These are phyloP conservation scores for Chymomyza amoena DNA, from an alignment of 2,888 invertebrate species.

Conservation along the genomic window DNA sequence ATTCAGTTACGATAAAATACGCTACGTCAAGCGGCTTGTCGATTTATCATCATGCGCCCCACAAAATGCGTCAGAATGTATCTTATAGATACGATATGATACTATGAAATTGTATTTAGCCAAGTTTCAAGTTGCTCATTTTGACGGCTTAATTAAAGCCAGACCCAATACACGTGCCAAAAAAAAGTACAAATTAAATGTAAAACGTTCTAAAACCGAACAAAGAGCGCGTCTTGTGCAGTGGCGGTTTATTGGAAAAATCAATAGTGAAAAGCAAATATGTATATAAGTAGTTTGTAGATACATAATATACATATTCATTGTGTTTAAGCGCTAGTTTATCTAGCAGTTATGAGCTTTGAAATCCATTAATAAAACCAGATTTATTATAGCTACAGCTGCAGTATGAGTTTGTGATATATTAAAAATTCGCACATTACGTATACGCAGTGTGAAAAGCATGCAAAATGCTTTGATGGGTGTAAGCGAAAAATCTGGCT, in stretches of 20 bases:
- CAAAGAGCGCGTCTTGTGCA: too few species aligned
- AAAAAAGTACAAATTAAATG: background rate
- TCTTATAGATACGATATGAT: background rate
- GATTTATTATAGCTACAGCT: background rate
- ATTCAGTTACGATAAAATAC: background rate
- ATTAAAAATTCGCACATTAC: slow-evolving; percentile 25
- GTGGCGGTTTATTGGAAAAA: background rate
- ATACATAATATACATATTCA: background rate
- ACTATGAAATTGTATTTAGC: background rate
- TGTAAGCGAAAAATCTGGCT: slow-evolving; percentile 45
- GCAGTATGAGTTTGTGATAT: background rate
- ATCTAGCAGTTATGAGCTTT: background rate
- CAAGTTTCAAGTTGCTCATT: background rate
- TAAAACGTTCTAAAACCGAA: background rate
- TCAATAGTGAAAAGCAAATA: background rate
- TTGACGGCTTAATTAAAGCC: background rate
- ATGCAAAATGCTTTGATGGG: slow-evolving; percentile 52
- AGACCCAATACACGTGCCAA: background rate
- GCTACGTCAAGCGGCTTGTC: background rate
- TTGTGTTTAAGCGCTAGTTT: background rate
- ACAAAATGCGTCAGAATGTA: background rate
- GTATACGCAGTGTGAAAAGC: slow-evolving; percentile 45
- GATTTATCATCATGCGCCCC: background rate
- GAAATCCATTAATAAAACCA: background rate
- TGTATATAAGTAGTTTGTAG: background rate